Evolutionary conservation across 2,888 invertebrate species (phyloP).

Genomic region (Metopia argyrocephala): DNA sequence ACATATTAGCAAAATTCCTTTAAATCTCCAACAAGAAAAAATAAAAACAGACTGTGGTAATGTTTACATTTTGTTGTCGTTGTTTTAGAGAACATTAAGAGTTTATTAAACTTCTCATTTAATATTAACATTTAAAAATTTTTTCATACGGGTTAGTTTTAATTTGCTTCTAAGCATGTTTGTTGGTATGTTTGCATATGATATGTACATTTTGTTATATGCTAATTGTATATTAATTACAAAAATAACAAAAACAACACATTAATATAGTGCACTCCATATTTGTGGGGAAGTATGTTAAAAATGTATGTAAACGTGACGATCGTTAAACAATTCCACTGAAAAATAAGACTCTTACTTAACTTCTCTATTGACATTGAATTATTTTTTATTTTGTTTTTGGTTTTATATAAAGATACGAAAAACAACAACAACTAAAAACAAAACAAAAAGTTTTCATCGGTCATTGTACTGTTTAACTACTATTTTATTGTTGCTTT

Average conservation of each 20-base stretch:
- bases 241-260: background rate
- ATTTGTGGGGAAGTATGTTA: conserved; percentile 5
- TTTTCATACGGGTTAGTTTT: conserved; percentile 37
- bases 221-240: background rate
- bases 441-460: conserved; percentile 50
- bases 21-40: conserved; percentile 4
- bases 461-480: conserved; percentile 56
- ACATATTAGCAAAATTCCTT: background rate
- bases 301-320: conserved; percentile 53
- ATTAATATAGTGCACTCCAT: conserved; percentile 15
- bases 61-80: background rate
- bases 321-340: conserved; percentile 20
- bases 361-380: conserved; percentile 58
- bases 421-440: conserved; percentile 40
- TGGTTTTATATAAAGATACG: background rate
- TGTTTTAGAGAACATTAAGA: conserved; percentile 5
- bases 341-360: conserved; percentile 43
- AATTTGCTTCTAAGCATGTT: background rate
- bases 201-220: no score
- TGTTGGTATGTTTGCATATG: background rate
- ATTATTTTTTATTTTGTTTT: conserved; percentile 24
- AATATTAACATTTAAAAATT: background rate
- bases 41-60: background rate
- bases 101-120: conserved; percentile 49
- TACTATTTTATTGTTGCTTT: conserved; percentile 9